A percentile compares a stretch with the other conserved stretches of the same genome.
These are phyloP conservation scores for Anableps anableps DNA, from an alignment of 2,797 vertebrate species.

Conservation along the genomic window DNA sequence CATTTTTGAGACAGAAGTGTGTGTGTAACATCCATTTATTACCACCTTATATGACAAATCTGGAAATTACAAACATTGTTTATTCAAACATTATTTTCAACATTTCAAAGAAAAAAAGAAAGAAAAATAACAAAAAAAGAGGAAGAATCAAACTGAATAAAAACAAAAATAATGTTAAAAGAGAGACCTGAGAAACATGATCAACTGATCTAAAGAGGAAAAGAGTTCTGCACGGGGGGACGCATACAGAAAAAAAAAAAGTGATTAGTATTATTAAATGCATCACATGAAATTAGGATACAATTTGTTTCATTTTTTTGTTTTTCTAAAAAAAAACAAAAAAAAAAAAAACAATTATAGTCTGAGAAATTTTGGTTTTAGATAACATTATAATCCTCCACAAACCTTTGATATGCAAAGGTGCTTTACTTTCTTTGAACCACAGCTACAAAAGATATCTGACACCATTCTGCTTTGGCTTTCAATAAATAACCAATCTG, in stretches of 20 bases:
- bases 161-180: slow-evolving; percentile 68
- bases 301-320: slow-evolving; percentile 45
- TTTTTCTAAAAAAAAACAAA: slow-evolving; percentile 17
- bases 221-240: slow-evolving; percentile 42
- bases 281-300: slow-evolving; percentile 54
- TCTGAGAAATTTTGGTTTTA: slow-evolving; percentile 57
- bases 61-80: slow-evolving; percentile 81
- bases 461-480: slow-evolving; percentile 54
- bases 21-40: slow-evolving; percentile 84
- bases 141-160: slow-evolving; percentile 62
- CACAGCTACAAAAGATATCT: slow-evolving; percentile 50
- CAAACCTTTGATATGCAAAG: slow-evolving; percentile 58
- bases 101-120: slow-evolving; percentile 57
- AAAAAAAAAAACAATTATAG: slow-evolving; percentile 22
- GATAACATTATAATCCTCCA: slow-evolving; percentile 50
- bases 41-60: slow-evolving; percentile 83
- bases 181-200: slow-evolving; percentile 79
- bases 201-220: slow-evolving; percentile 46
- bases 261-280: slow-evolving; percentile 45
- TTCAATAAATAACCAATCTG: slow-evolving; percentile 63
- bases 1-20: slow-evolving; percentile 19
- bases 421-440: slow-evolving; percentile 49
- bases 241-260: slow-evolving; percentile 56
- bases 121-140: slow-evolving; percentile 45
- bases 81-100: slow-evolving; percentile 73